Evolutionary conservation across 2,113 vertebrate species (phyloP).

Genomic region (Mustela nigripes): DNA sequence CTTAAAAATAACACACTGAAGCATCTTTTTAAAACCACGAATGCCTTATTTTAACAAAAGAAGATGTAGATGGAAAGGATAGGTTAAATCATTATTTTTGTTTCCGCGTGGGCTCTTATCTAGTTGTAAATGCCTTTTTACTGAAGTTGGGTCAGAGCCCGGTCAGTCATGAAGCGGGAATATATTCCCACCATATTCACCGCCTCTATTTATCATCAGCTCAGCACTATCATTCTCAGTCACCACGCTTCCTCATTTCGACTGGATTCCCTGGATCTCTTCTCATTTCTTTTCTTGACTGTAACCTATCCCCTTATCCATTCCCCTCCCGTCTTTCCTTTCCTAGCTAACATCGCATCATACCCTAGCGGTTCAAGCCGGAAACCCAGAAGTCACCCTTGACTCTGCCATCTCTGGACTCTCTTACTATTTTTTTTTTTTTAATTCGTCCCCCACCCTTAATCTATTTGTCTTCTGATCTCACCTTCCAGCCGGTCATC

Average conservation of each 20-base stretch:
- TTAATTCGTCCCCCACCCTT: background rate
- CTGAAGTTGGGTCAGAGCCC: background rate
- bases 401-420: background rate
- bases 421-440: background rate
- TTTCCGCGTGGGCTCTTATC: background rate
- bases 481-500: background rate
- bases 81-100: constrained; percentile 35
- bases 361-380: background rate
- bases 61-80: background rate
- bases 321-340: background rate
- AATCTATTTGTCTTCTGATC: background rate
- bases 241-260: background rate
- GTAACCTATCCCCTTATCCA: background rate
- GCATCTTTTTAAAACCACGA: constrained; percentile 59
- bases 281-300: constrained; percentile 13
- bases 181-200: background rate
- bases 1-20: constrained; percentile 47
- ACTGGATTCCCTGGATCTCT: background rate
- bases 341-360: background rate
- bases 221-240: background rate
- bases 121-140: background rate
- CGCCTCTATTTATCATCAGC: background rate
- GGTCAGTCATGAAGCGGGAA: background rate
- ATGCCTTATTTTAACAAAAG: constrained; percentile 55
- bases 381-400: background rate